Percentiles rank a stretch among this genome's conserved stretches.
These are phyloP conservation scores for Chitala chitala DNA, from an alignment of 2,113 vertebrate genomes.

Conservation along the genomic window DNA sequence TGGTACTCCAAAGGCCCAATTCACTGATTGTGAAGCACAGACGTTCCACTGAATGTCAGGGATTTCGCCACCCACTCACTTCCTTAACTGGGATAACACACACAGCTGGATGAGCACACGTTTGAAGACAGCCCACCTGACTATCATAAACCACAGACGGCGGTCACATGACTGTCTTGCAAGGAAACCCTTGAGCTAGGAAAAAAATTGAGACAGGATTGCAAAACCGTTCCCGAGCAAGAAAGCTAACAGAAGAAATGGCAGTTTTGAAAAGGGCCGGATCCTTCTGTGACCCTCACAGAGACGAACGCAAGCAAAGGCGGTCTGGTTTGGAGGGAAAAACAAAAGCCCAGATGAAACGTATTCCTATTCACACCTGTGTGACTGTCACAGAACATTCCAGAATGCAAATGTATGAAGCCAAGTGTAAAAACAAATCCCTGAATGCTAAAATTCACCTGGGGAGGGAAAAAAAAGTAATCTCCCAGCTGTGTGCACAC, in stretches of 20 bases:
- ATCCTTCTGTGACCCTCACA: not conserved
- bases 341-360: not conserved
- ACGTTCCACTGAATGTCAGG: not conserved
- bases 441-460: slow-evolving; percentile 11
- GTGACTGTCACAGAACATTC: slow-evolving; percentile 22
- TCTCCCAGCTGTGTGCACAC: not conserved
- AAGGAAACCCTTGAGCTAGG: not conserved
- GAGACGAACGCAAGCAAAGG: not conserved
- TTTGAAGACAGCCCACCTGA: not conserved
- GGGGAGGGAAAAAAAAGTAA: not conserved
- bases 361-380: slow-evolving; percentile 26
- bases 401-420: slow-evolving; percentile 9
- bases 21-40: not conserved
- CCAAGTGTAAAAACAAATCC: slow-evolving; percentile 27
- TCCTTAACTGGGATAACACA: too few species aligned
- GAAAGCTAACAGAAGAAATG: not conserved
- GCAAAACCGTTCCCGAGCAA: not conserved
- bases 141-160: not conserved
- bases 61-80: too few species aligned
- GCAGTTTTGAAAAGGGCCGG: not conserved
- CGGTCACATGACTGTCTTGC: not conserved
- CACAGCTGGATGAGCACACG: too few species aligned
- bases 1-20: not conserved
- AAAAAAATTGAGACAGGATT: not conserved
- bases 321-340: not conserved